Evolutionary conservation across 1,140 invertebrate species (phyloP), one percentile per base, ranked within the genome.

Genomic region (Pogonognathellus flavescens): DNA sequence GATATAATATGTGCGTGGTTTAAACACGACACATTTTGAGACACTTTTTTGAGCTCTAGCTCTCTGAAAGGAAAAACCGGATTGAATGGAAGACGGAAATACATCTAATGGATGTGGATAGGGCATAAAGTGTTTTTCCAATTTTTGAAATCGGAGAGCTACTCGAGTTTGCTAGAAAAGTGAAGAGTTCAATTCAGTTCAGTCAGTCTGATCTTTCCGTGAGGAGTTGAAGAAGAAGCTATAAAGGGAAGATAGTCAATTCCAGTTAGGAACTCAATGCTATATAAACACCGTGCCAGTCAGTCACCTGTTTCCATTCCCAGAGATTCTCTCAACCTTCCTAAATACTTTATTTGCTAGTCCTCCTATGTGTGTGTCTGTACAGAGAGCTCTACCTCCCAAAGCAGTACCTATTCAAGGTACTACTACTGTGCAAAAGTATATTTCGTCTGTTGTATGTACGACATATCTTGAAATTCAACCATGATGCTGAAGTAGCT

Each of bases 291-390:
- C 41, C 50, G 25, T 57, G 25, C 22, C 50, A 85, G 82, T 81
- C 22, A 80, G 84, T 87, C 86, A 87, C 86, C 84, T 87, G 84
- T 25, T 49, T 59, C 72, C 11, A 81, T 87, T 87, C 86, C 86
- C 86, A 87, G 60, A 82, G 25, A 82, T 60, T 20, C 57, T 53
- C 49, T 84, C 60, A 31, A 66, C 55, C 80, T 81, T 81, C 25
- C 66, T 76, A 55, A 72, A 84, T 84, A 84, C 62, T 84, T 84
- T 84, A 60, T 84, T 84, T 70, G n/a, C 72, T 5, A 41, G 31
- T 41, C 6, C 22, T 41, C 6, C 22, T 66, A 25, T 66, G 25
- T 25, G 20, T 66, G 62, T 66, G 62, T 22, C 59, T 49, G 16
- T 52, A 53, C 41, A 14, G 18, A 50, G 16, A 50, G 66, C 20